Evolutionary conservation across 2,888 invertebrate genomes (phyloP).

Genomic region (Stenodema calcarata): DNA sequence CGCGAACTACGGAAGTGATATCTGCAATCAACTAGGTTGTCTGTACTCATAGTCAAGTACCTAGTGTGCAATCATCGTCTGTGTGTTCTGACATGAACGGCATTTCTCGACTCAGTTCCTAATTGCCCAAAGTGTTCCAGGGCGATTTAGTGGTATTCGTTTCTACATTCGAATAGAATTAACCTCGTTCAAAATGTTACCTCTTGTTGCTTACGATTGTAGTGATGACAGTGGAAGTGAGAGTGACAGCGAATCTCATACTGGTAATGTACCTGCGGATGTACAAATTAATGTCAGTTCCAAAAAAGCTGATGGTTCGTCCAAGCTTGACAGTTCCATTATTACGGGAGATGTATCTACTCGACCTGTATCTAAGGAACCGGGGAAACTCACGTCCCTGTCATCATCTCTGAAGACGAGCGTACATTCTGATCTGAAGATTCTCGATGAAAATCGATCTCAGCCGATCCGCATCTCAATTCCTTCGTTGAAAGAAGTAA

Average conservation of each 20-base stretch:
- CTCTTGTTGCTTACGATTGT: neutral
- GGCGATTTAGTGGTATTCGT: neutral
- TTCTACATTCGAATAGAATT: neutral
- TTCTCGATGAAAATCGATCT: slow-evolving; percentile 11
- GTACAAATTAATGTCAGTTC: neutral
- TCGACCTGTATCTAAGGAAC: neutral
- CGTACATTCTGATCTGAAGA: neutral
- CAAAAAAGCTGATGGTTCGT: neutral
- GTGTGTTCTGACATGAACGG: too few species aligned
- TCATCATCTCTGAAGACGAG: neutral
- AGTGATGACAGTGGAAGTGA: neutral
- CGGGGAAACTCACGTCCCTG: neutral
- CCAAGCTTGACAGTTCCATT: neutral
- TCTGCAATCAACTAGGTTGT: too few species aligned
- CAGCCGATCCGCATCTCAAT: slow-evolving; percentile 13
- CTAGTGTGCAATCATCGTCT: too few species aligned
- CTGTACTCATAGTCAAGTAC: too few species aligned
- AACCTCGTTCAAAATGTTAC: neutral
- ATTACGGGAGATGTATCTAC: neutral
- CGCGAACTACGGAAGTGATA: too few species aligned
- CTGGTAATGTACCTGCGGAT: too few species aligned
- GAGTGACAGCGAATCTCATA: neutral
- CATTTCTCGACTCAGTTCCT: too few species aligned
- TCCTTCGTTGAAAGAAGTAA: slow-evolving; percentile 15
- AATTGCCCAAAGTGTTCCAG: too few species aligned